Evolutionary conservation across 2,113 vertebrate genomes (phyloP), one percentile per base, ranked within the genome.

Genomic region (Glaucidium brasilianum): DNA sequence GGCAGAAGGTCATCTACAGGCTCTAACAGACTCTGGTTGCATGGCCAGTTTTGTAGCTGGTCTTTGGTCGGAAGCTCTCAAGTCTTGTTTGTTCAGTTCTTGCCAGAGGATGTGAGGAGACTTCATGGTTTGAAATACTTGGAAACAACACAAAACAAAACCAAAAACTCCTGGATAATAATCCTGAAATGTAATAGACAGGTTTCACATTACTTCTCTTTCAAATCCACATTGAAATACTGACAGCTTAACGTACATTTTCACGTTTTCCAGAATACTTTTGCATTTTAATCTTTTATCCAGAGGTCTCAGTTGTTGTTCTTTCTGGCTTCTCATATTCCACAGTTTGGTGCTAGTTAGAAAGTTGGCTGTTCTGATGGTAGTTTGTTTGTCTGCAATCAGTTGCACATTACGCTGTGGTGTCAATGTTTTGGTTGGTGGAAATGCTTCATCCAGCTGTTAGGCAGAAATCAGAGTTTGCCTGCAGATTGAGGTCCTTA

Each of bases 361-460:
- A 96, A 92, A 94, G 84, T 66, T 52, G 93, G 62, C n/a, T 1
- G 20, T 81, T 96, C 87, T 95, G 96, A 90, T 78, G 95, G 84
- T 68, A 94, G 95, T 85, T 97, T 85, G 75, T 96, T 95, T 96
- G 87, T 96, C 72, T 96, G 62, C 95, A 83, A 26, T 93, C 5
- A 11, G 52, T 89, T 75, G 52, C 85, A 72, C n/a, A 39, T 97
- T 96, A 96, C 76, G 30, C 80, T 88, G 96, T 94, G 78, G 93
- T 90, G 85, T 77, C 85, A 75, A 1, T 14, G 43, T 95, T 97
- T 96, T 76, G 89, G 74, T 82, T 4, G 52, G 49, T 93, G 71
- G 60, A 92, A 97, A 96, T 72, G 86, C 83, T 96, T 97, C 89
- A 91, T 94, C 82, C 94, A 95, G 92, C 95, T 96, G 93, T 95